Conservation (phyloP, 2,113 vertebrate species). For the Falcunculus frontatus region DNA sequence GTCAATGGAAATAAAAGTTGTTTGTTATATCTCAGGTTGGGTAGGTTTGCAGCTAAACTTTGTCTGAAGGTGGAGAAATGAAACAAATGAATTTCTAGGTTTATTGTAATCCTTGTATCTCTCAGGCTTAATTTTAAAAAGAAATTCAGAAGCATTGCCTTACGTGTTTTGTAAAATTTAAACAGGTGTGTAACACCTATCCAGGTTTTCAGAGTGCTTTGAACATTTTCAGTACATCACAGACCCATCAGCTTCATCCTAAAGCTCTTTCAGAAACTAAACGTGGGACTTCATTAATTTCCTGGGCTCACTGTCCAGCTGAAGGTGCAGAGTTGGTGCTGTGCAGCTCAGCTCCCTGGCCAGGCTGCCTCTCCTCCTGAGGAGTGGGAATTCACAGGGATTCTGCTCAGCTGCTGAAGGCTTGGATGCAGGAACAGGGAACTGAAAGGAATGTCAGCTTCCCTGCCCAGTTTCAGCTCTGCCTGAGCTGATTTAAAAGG, state of each 20-base stretch:
- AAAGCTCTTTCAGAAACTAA: neutral
- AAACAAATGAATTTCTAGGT: accelerated
- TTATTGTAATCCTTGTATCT: neutral
- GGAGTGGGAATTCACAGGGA: neutral
- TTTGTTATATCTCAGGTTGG: neutral
- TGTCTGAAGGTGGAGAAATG: neutral
- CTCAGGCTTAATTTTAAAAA: neutral
- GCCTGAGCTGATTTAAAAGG: neutral
- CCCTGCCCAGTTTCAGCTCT: neutral
- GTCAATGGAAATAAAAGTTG: neutral
- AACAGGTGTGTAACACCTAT: neutral
- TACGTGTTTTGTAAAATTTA: neutral
- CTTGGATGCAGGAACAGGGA: neutral
- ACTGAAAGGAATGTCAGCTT: neutral
- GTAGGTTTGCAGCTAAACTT: neutral
- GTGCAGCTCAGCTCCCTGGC: neutral
- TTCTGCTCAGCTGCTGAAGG: neutral
- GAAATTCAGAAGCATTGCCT: neutral
- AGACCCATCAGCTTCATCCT: neutral
- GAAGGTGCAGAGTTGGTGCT: neutral
- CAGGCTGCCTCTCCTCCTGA: neutral
- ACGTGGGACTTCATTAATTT: neutral
- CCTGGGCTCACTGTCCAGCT: accelerated
- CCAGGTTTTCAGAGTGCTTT: neutral
- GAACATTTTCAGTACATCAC: neutral